Base-by-base conservation (phyloP, 2,888 invertebrate genomes). In the Hymenopus coronatus region DNA sequence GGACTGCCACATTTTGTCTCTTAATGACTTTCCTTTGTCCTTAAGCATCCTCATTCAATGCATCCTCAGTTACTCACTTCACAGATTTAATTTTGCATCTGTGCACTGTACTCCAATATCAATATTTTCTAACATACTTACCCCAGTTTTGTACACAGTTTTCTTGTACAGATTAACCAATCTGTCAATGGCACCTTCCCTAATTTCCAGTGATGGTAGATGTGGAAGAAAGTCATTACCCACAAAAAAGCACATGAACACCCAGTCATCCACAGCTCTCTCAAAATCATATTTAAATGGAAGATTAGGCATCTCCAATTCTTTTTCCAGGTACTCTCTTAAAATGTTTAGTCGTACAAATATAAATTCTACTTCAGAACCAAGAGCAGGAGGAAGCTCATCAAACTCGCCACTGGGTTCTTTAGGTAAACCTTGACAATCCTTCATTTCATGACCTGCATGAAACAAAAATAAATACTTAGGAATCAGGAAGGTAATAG, bases 221-320 rank as follows among this genome's bases (percentile, higher is more conserved):
- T 99, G 99, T 0, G 99, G 99, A 91, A 99, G 93, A 93, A 99
- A 99, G 94, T 99, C 99, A 92, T 99, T 99, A 86, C 99, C 99
- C 88, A 99, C 99, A 93, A 99, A 99, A 94, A 99, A 99, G 93
- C 99, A 99, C 98, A 99, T 99, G 92, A 96, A 96, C 8, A 97
- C 99, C 99, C 99, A 99, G 94, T 99, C 99, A 92, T 99, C 99
- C 27, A 99, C 93, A 0, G 97, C 98, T 89, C 99, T 94, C 92
- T 99, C 99, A 93, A 99, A 98, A 92, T 98, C 98, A 93, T 98
- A 99, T 87, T 95, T 94, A 93, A 99, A 99, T 6, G 99, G 98
- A 82, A 99, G 94, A 93, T 97, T 97, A 0, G 97, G 97, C 98
- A 99, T 99, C 91, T 94, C 93, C 88, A 99, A 94, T 91, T 99